Evolutionary conservation across 2,888 invertebrate species (phyloP), one percentile per base, ranked within the genome.

Genomic region (Spodoptera littoralis): DNA sequence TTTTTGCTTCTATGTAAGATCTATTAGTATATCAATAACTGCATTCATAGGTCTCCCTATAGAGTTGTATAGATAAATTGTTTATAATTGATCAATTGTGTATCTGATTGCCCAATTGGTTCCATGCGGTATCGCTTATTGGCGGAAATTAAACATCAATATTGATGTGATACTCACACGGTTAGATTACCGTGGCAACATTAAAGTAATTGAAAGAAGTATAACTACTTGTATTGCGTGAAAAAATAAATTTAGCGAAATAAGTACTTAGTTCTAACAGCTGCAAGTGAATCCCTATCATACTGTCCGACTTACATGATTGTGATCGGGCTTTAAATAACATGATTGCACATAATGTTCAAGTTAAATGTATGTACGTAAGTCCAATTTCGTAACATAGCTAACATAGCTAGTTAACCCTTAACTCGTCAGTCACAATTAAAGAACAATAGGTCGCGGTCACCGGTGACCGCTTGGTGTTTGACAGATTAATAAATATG

Each of bases 211-310:
- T 68, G 22, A 48, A 24, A 42, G 47, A n/a, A 24, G 22, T n/a
- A 27, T 47, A 45, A 9, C 36, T 36, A 36, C 36, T 36, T 36
- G 8, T 36, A 36, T 36, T 36, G 30, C 44, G 30, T 13, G 61
- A 48, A 42, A 51, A 12, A 13, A 50, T 43, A 56, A 53, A 69
- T 70, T 70, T 54, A 73, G 44, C 49, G 36, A 42, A 57, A 50
- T 68, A 41, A 18, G 27, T 30, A 22, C n/a, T 18, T 18, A 18
- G 18, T 56, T n/a, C 18, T 50, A 54, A 51, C 42, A 22, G 4
- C 6, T 24, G 61, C 57, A 73, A 56, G 62, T 70, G 74, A 41
- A 47, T 46, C 13, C 44, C 42, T 57, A 41, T 73, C 52, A 73
- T 44, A 41, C 43, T 51, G 53, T 54, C 48, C 44, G 43, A 49